phyloP scores from a whole-genome alignment of 2,113 vertebrate genomes.

The Morone saxatilis region DNA sequence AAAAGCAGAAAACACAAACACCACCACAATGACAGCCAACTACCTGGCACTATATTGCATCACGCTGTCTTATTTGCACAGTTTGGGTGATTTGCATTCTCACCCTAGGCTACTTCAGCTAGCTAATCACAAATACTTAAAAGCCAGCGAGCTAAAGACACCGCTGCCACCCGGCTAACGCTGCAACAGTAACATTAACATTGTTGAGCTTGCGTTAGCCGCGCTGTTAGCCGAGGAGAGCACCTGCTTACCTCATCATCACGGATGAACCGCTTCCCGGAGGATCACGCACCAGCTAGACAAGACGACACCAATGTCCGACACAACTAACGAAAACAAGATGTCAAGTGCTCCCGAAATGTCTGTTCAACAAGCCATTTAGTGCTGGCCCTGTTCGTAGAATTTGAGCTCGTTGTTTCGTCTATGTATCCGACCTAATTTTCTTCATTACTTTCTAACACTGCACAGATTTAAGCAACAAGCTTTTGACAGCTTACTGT shows the following conservation, averaged over 20 bases:
- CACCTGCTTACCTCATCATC: constrained; percentile 84
- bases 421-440: constrained; percentile 23
- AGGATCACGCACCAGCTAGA: constrained; percentile 72
- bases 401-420: constrained; percentile 29
- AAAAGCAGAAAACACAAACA: not conserved
- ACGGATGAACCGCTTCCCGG: constrained; percentile 64
- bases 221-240: constrained; percentile 51
- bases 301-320: constrained; percentile 58
- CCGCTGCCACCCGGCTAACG: constrained; percentile 1
- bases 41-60: not conserved
- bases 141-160: not conserved
- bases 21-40: not conserved
- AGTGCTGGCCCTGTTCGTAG: not conserved
- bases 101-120: constrained; percentile 18
- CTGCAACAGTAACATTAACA: not conserved
- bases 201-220: constrained; percentile 56
- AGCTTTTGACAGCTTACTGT: constrained; percentile 86
- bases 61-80: not conserved
- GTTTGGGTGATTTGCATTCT: constrained; percentile 41
- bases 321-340: constrained; percentile 64
- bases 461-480: constrained; percentile 83
- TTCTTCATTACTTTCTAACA: constrained; percentile 68
- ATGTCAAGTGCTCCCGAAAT: constrained; percentile 54
- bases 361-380: not conserved
- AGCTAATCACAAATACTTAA: not conserved